Evolutionary conservation across 2,113 vertebrate genomes (phyloP).

Genomic region (Eira barbara): DNA sequence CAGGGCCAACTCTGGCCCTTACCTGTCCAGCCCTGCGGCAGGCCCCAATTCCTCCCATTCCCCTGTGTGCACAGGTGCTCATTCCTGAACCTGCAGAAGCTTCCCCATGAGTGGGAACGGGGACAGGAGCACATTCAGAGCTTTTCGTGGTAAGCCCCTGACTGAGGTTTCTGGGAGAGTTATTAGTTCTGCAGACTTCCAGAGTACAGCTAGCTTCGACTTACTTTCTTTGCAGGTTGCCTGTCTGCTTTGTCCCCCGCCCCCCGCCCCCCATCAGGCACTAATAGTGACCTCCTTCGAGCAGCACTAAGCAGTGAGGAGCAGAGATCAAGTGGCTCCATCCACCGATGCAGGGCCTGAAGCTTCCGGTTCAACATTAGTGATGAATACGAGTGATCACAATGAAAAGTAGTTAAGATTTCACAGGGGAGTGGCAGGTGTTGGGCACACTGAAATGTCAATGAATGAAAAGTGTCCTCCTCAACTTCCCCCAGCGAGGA

Average conservation of each 20-base stretch:
- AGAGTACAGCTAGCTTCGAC: background rate
- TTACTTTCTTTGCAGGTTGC: background rate
- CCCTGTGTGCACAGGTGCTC: background rate
- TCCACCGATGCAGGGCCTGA: background rate
- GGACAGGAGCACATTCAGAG: background rate
- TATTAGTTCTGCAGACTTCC: background rate
- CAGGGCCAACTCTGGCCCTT: background rate
- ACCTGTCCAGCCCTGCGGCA: background rate
- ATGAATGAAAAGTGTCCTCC: background rate
- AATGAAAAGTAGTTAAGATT: background rate
- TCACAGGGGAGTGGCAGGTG: background rate
- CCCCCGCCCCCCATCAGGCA: background rate
- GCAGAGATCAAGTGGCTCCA: background rate
- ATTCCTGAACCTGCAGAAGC: background rate
- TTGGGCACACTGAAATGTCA: background rate
- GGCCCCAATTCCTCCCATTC: background rate
- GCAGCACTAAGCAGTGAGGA: background rate
- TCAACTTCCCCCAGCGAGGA: background rate
- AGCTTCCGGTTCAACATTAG: background rate
- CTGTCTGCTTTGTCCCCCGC: background rate
- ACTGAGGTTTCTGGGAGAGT: background rate
- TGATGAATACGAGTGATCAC: background rate
- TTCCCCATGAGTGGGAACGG: accelerated
- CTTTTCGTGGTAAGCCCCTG: background rate
- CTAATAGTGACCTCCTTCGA: background rate